Evolutionary conservation across 2,797 vertebrate genomes (phyloP), one percentile per base, ranked within the genome.

Genomic region (Chaunax sp.): DNA sequence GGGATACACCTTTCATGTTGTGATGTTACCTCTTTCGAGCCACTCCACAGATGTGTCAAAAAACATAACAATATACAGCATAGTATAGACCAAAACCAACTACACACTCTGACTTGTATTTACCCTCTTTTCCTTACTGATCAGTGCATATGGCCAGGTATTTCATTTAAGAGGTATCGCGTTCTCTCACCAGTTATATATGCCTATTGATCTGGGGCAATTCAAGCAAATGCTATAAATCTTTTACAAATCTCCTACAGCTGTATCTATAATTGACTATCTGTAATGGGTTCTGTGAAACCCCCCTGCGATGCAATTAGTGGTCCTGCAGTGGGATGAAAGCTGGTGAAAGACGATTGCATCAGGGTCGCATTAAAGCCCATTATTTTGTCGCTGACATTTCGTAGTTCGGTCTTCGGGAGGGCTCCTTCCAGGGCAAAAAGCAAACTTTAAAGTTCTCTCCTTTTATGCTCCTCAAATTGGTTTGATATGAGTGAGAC

Each of bases 231-330:
- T 37, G 38, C 44, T 54, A 54, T 81, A 62, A 55, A 81, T 87
- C 63, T 75, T 80, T 81, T 77, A 70, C 80, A 87, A 80, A 86
- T 83, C 69, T 67, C 53, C 72, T 67, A 61, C 68, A 57, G 69
- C 80, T 78, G 74, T 74, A 79, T 80, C 77, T 52, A 57, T 86
- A 89, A 89, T 91, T 87, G 81, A 87, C 77, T 66, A 66, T 67
- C 76, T 84, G 73, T 86, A 88, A 82, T 84, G 77, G 80, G 64
- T 71, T 72, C 72, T 70, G 71, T 65, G 49, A 56, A 67, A 57
- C 74, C 81, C 81, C 74, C 15, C 69, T 62, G 81, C 13, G 75
- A 83, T 79, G 83, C 91, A 91, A 91, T 92, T 92, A 91, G 87
- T 82, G 54, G 51, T 77, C 87, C 82, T 2, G 57, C 62, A 44